Conservation (phyloP, 2,797 vertebrate genomes). For the Miichthys miiuy region DNA sequence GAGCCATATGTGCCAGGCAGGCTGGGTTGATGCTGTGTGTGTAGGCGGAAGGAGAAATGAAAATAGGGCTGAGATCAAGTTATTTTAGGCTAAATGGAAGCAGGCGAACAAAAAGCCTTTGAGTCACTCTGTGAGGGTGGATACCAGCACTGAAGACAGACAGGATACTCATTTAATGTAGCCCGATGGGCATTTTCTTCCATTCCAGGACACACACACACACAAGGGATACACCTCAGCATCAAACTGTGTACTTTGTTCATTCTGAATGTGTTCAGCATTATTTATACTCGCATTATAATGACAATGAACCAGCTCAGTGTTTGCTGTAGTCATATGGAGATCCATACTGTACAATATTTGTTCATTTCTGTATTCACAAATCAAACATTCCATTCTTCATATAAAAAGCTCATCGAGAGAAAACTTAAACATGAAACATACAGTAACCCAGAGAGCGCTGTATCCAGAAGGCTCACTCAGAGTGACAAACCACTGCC, state of each 20-base stretch:
- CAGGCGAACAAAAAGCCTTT: slow-evolving; percentile 81
- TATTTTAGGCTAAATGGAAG: slow-evolving; percentile 84
- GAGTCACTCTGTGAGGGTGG: slow-evolving; percentile 79
- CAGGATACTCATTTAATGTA: slow-evolving; percentile 47
- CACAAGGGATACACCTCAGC: slow-evolving; percentile 4
- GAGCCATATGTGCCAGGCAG: slow-evolving; percentile 64
- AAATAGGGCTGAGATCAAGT: slow-evolving; percentile 81
- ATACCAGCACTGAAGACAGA: slow-evolving; percentile 64
- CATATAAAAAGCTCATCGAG: too few species aligned
- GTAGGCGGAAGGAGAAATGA: slow-evolving; percentile 78
- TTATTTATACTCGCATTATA: neutral
- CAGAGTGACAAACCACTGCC: neutral
- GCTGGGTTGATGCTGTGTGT: slow-evolving; percentile 71
- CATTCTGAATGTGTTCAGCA: neutral
- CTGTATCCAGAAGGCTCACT: neutral
- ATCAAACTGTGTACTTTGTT: neutral
- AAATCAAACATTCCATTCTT: too few species aligned
- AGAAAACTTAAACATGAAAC: neutral
- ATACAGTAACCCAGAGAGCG: neutral
- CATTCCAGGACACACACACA: neutral
- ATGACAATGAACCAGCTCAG: neutral
- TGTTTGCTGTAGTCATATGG: neutral
- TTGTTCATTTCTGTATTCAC: too few species aligned
- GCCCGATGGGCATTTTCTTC: slow-evolving; percentile 28
- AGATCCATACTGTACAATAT: too few species aligned